Percentiles rank a stretch among this genome's conserved stretches.
phyloP scores from a whole-genome alignment of 2,888 invertebrate species.

The Saturnia pavonia region DNA sequence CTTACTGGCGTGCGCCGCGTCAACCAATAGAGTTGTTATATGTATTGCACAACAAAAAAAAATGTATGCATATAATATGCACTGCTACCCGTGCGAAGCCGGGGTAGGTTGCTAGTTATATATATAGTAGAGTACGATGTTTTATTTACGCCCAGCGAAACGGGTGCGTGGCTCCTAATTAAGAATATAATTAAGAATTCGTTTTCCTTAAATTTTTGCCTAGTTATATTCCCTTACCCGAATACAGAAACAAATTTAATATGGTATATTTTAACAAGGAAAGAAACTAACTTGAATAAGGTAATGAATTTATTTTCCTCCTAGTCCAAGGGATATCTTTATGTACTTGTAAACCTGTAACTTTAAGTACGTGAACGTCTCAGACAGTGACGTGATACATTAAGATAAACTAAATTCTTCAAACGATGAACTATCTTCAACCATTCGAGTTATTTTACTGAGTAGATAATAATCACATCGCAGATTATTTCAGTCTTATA shows the following conservation, averaged over 20 bases:
- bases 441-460: conserved; percentile 9
- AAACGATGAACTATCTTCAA: conserved; percentile 18
- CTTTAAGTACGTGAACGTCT: conserved; percentile 26
- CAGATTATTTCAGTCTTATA: background rate
- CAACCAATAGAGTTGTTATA: no score
- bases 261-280: background rate
- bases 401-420: conserved; percentile 43
- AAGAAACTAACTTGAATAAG: background rate
- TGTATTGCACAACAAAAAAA: no score
- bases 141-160: background rate
- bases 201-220: background rate
- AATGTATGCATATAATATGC: no score
- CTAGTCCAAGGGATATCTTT: background rate
- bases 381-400: conserved; percentile 43
- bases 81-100: no score
- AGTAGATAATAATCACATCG: background rate
- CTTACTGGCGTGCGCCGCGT: no score
- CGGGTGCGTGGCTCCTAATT: background rate
- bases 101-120: no score
- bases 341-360: background rate
- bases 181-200: background rate
- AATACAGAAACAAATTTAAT: background rate
- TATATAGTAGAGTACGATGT: no score
- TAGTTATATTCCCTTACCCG: background rate
- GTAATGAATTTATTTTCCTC: background rate